A percentile compares a stretch with the other conserved stretches of the same genome.
Evolutionary conservation across 2,113 vertebrate genomes (phyloP).

Genomic region (Amphilophus citrinellus): DNA sequence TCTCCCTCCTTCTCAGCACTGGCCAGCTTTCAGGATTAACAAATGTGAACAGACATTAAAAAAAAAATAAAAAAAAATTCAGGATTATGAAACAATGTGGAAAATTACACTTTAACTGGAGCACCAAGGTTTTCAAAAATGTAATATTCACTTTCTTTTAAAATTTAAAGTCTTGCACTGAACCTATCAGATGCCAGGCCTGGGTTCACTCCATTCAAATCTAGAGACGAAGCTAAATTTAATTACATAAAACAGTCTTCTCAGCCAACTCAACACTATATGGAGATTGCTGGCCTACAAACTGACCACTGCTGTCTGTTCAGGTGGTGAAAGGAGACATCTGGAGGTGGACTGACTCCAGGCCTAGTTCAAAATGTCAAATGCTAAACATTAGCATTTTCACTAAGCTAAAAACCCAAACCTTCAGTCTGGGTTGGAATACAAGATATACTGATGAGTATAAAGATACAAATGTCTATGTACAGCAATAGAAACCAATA

Average conservation of each 20-base stretch:
- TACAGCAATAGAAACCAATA: conserved; percentile 54
- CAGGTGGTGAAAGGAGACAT: not conserved
- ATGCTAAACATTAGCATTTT: conserved; percentile 57
- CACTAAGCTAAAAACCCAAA: conserved; percentile 27
- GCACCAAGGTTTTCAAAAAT: not conserved
- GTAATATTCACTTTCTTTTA: not conserved
- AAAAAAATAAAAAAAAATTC: not conserved
- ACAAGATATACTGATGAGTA: conserved; percentile 40
- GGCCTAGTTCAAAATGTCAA: conserved; percentile 1
- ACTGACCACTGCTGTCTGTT: not conserved
- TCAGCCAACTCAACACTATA: not conserved
- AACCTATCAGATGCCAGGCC: conserved; percentile 1
- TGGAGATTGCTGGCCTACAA: not conserved
- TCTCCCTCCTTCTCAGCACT: not conserved
- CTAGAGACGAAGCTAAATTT: not conserved
- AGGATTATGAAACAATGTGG: conserved; percentile 5
- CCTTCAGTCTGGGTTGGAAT: conserved; percentile 18
- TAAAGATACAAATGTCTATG: conserved; percentile 64
- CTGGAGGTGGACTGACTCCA: not conserved
- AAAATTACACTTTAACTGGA: not conserved
- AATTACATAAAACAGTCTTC: not conserved
- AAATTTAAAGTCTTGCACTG: not conserved
- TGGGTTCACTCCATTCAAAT: not conserved
- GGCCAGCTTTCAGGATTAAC: not conserved
- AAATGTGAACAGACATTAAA: not conserved